Conservation (phyloP, 2,113 vertebrate genomes). For the Charina bottae region DNA sequence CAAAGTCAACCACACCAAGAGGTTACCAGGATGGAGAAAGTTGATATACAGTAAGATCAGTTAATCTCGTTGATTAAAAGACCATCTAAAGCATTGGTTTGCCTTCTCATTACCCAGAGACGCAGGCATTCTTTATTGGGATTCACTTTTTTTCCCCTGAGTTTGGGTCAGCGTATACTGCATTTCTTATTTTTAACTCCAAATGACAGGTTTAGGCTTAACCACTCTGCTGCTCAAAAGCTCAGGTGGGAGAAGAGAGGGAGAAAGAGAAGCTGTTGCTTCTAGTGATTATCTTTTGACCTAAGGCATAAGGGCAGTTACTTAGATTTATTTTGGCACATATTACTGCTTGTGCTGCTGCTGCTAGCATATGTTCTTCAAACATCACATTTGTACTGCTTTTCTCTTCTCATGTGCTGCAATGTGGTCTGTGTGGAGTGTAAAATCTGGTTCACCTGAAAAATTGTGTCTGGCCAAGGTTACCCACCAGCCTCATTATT, state of each 20-base stretch:
- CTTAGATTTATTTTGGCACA: neutral
- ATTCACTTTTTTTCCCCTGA: neutral
- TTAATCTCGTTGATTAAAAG: neutral
- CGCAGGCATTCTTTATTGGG: neutral
- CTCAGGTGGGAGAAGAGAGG: conserved; percentile 7
- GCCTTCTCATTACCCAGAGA: neutral
- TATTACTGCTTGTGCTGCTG: conserved; percentile 13
- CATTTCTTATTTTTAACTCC: neutral
- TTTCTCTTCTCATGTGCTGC: neutral
- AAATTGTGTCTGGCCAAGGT: neutral
- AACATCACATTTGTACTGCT: neutral
- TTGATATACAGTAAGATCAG: too few relatives aligned
- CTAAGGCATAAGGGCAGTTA: neutral
- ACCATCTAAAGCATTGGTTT: neutral
- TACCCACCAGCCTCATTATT: neutral
- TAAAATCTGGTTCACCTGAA: neutral
- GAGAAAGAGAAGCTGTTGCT: conserved; percentile 28
- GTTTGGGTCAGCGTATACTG: neutral
- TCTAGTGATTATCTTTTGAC: neutral
- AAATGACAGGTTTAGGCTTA: neutral
- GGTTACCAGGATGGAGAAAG: too few relatives aligned
- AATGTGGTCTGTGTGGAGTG: neutral
- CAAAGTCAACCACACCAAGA: too few relatives aligned
- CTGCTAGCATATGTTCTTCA: neutral
- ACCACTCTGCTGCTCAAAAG: conserved; percentile 14